phyloP scores from a whole-genome alignment of 2,797 vertebrate genomes.

The Xiphophorus birchmanni region DNA sequence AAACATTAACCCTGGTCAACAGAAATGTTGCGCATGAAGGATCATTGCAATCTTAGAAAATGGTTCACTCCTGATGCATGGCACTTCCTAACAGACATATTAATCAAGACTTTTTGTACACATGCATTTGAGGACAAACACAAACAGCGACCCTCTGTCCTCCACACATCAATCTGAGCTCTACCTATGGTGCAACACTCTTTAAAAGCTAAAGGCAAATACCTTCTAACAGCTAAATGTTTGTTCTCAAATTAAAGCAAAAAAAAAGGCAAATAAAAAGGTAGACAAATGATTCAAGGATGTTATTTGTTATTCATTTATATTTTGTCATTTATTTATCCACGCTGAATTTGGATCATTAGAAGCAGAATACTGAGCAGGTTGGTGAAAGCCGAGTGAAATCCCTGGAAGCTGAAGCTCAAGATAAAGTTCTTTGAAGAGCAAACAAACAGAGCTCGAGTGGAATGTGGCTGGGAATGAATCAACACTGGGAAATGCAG shows the following conservation, averaged over 20 bases:
- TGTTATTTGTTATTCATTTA: constrained; percentile 24
- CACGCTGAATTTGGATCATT: constrained; percentile 51
- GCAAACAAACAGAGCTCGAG: constrained; percentile 54
- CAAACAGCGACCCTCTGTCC: constrained; percentile 47
- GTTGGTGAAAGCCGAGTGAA: constrained; percentile 47
- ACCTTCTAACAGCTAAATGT: constrained; percentile 42
- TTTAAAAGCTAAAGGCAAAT: constrained; percentile 53
- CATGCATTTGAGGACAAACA: constrained; percentile 67
- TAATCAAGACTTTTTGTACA: constrained; percentile 67
- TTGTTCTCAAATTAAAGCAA: constrained; percentile 52
- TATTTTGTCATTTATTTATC: constrained; percentile 4
- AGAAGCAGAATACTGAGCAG: constrained; percentile 18
- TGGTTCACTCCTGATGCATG: constrained; percentile 52
- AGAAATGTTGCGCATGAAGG: constrained; percentile 54
- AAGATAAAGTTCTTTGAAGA: constrained; percentile 64
- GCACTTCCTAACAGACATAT: constrained; percentile 62
- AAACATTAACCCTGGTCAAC: constrained; percentile 65
- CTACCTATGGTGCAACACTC: constrained; percentile 52
- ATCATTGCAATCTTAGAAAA: constrained; percentile 60
- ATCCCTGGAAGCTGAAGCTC: constrained; percentile 57
- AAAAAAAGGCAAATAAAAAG: constrained; percentile 45
- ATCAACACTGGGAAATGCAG: constrained; percentile 31
- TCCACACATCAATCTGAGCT: constrained; percentile 43
- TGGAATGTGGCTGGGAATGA: constrained; percentile 41
- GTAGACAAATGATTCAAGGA: constrained; percentile 30